Percentiles rank a stretch among this genome's conserved stretches.
Conservation (phyloP, 2,888 invertebrate species). For the Metacarcinus magister region DNA sequence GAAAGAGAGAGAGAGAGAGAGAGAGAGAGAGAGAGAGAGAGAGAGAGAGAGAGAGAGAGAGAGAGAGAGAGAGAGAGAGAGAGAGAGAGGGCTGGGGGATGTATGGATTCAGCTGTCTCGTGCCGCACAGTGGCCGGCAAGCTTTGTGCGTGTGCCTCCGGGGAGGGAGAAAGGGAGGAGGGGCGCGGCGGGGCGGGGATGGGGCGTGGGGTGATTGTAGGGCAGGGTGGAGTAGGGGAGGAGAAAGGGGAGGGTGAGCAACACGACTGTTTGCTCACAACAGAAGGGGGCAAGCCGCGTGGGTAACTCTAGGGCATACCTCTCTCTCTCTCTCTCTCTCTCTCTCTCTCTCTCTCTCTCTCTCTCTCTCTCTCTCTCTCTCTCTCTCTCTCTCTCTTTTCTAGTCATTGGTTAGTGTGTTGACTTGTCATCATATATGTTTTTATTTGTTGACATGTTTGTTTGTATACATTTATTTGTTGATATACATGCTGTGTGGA, state of each 20-base stretch:
- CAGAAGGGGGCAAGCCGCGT: background rate
- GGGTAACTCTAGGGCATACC: background rate
- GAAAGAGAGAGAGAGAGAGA: too few relatives aligned
- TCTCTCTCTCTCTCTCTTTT: background rate
- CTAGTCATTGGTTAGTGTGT: background rate
- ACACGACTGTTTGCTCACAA: background rate
- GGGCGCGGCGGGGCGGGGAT: background rate
- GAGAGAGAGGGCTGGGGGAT: background rate
- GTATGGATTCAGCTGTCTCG: conserved; percentile 48
- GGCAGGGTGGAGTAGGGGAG: background rate
- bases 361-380: background rate
- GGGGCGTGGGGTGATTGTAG: conserved; percentile 14
- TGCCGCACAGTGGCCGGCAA: background rate
- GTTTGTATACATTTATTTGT: background rate
- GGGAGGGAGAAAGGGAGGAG: background rate
- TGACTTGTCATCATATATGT: background rate
- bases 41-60: conserved; percentile 2
- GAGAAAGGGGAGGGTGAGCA: background rate
- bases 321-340: conserved; percentile 4
- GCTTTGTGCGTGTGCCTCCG: background rate
- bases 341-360: background rate
- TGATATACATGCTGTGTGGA: too few relatives aligned
- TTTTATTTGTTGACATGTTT: background rate
- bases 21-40: conserved; percentile 2
- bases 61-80: conserved; percentile 27